These are phyloP conservation scores for Subacronicta megacephala DNA, from an alignment of 2,888 invertebrate species.

Conservation along the genomic window DNA sequence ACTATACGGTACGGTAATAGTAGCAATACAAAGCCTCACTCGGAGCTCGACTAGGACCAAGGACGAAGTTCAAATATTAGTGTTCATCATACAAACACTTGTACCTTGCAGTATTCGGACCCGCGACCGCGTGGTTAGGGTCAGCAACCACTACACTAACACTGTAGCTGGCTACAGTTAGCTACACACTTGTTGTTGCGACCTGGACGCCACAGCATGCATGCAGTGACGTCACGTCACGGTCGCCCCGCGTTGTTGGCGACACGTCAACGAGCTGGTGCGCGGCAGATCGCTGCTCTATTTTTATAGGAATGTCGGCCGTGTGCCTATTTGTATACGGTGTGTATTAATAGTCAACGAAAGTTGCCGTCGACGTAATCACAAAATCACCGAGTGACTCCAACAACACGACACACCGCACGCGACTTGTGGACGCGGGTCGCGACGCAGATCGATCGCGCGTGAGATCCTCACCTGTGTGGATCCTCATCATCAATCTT, in stretches of 20 bases:
- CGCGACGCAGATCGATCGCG: background rate
- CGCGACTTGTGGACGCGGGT: background rate
- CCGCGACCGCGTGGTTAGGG: no score
- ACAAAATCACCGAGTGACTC: no score
- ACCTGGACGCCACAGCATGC: background rate
- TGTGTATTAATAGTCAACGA: constrained; percentile 41
- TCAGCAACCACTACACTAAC: no score
- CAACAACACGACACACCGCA: constrained; percentile 9
- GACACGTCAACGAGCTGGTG: background rate
- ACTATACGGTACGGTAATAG: no score
- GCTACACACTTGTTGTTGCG: no score
- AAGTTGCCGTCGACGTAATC: constrained; percentile 37
- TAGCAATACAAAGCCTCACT: no score
- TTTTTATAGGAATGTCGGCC: constrained; percentile 21
- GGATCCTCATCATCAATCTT: constrained; percentile 36
- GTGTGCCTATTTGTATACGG: constrained; percentile 18
- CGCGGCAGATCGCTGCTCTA: constrained; percentile 16
- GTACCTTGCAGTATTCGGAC: no score
- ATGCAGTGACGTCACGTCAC: constrained; percentile 1
- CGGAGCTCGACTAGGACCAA: no score
- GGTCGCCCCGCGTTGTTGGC: background rate
- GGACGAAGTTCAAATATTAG: no score
- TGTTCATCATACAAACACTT: no score
- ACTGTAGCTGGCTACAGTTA: no score
- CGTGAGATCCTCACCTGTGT: constrained; percentile 3